phyloP scores from a whole-genome alignment of 2,113 vertebrate genomes.

The Callaeas wilsoni region DNA sequence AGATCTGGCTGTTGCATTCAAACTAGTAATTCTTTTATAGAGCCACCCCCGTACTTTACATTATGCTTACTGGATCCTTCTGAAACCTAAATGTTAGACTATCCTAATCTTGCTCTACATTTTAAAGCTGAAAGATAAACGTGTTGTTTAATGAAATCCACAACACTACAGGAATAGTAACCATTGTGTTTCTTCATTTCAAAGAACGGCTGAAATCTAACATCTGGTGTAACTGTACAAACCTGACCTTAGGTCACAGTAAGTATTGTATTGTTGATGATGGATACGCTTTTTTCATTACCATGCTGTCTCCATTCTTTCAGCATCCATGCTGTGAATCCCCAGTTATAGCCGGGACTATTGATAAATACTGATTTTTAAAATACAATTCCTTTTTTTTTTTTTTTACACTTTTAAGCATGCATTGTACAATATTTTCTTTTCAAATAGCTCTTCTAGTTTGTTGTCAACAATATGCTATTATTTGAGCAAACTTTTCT shows the following conservation, averaged over 20 bases:
- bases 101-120: conserved; percentile 26
- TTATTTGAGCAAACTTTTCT: conserved; percentile 49
- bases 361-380: conserved; percentile 62
- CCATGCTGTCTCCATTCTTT: conserved; percentile 62
- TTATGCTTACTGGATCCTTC: background rate
- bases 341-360: conserved; percentile 26
- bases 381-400: background rate
- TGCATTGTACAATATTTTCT: background rate
- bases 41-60: background rate
- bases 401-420: conserved; percentile 2
- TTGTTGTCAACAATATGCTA: conserved; percentile 58
- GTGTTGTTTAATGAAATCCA: conserved; percentile 59
- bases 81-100: conserved; percentile 29
- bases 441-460: background rate
- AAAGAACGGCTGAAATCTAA: conserved; percentile 47
- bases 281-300: conserved; percentile 66
- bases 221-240: conserved; percentile 54
- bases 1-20: background rate
- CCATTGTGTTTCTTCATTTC: conserved; percentile 49
- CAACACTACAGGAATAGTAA: conserved; percentile 47
- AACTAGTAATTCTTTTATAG: background rate
- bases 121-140: conserved; percentile 58
- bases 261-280: conserved; percentile 59
- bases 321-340: conserved; percentile 54
- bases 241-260: conserved; percentile 52